Percentiles rank a stretch among this genome's conserved stretches.
Conservation (phyloP, 2,888 invertebrate genomes). For the Eurois occulta region DNA sequence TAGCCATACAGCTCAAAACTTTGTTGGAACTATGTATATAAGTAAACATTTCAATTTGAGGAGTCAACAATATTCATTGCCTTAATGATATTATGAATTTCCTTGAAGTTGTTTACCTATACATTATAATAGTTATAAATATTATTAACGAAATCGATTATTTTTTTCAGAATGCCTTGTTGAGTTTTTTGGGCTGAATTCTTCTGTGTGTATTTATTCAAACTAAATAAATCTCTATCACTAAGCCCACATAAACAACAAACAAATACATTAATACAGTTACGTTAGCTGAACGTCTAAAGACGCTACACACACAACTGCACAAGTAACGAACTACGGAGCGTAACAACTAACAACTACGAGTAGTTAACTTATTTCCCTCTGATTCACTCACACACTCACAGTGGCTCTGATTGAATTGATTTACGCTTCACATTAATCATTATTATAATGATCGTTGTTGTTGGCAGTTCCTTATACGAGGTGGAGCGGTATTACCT, state of each 20-base stretch:
- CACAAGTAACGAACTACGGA: conserved; percentile 17
- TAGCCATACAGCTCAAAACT: not conserved
- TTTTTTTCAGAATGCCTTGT: not conserved
- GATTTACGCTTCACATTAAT: conserved; percentile 36
- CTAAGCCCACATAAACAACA: conserved; percentile 28
- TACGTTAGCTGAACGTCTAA: conserved; percentile 46
- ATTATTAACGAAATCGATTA: no score
- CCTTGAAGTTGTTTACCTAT: not conserved
- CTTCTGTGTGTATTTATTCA: not conserved
- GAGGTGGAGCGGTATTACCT: not conserved
- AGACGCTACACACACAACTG: conserved; percentile 22
- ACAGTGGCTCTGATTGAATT: conserved; percentile 31
- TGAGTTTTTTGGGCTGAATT: not conserved
- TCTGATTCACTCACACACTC: conserved; percentile 38
- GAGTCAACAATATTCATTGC: not conserved
- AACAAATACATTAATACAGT: conserved; percentile 58
- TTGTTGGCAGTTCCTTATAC: conserved; percentile 8
- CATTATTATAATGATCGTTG: conserved; percentile 20
- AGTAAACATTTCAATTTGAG: not conserved
- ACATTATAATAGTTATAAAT: no score
- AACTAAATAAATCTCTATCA: conserved; percentile 34
- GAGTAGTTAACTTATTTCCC: conserved; percentile 31
- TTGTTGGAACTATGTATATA: not conserved
- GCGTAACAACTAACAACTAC: not conserved
- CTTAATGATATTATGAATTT: not conserved